phyloP scores from a whole-genome alignment of 2,797 vertebrate species.

The Naso thynnoides region DNA sequence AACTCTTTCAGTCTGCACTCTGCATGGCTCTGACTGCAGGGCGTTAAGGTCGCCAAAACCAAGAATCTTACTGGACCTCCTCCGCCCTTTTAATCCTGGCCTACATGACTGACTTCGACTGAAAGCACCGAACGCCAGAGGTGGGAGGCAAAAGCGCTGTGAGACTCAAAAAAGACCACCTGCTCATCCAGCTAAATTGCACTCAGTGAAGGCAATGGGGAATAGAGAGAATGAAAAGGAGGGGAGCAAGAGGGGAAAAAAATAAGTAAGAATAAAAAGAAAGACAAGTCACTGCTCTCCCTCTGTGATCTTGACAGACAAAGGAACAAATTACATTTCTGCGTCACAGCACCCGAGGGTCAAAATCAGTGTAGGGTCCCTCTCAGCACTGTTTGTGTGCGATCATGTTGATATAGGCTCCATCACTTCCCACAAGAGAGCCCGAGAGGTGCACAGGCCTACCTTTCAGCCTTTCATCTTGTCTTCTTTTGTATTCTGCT shows the following conservation, averaged over 20 bases:
- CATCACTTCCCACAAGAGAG: conserved; percentile 68
- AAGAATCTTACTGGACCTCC: conserved; percentile 60
- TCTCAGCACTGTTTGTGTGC: conserved; percentile 74
- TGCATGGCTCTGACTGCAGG: conserved; percentile 72
- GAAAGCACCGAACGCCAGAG: conserved; percentile 75
- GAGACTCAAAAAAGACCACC: conserved; percentile 82
- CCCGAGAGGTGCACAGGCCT: conserved; percentile 58
- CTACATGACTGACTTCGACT: conserved; percentile 69
- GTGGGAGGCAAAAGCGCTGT: conserved; percentile 73
- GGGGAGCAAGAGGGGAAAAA: conserved; percentile 38
- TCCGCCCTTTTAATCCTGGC: conserved; percentile 72
- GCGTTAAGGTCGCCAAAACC: conserved; percentile 66
- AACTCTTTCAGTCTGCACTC: conserved; percentile 75
- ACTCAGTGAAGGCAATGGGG: conserved; percentile 69
- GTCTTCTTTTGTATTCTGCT: conserved; percentile 81
- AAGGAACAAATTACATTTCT: conserved; percentile 86
- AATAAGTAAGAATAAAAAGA: conserved; percentile 62
- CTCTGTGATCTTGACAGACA: conserved; percentile 85
- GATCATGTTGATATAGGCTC: conserved; percentile 72
- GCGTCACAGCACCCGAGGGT: conserved; percentile 61
- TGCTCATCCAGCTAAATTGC: conserved; percentile 88
- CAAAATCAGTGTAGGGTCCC: conserved; percentile 65
- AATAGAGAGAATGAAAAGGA: conserved; percentile 67
- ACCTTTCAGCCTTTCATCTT: conserved; percentile 85
- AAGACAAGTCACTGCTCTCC: conserved; percentile 73